These are phyloP conservation scores for Lycocerus yunnanus DNA, from an alignment of 2,888 invertebrate genomes.

Conservation along the genomic window DNA sequence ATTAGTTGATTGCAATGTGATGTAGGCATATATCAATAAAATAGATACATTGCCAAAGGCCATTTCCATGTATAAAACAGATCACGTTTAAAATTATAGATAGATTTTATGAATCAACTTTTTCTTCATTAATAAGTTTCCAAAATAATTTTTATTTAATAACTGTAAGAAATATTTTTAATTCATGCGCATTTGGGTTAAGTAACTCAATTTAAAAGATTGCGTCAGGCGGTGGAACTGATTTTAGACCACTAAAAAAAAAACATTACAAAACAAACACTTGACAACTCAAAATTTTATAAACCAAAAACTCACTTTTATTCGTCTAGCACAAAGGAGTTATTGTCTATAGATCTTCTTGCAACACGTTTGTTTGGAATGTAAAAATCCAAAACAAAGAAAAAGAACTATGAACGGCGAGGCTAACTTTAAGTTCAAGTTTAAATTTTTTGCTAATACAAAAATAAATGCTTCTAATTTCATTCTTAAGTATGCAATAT, in stretches of 20 bases:
- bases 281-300: conserved; percentile 10
- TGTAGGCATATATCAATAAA: background rate
- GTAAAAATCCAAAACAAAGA: background rate
- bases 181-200: conserved; percentile 24
- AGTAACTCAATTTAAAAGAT: conserved; percentile 16
- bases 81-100: background rate
- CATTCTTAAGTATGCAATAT: background rate
- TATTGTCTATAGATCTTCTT: background rate
- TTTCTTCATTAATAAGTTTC: background rate
- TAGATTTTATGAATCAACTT: background rate
- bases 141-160: background rate
- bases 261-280: conserved; percentile 30
- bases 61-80: background rate
- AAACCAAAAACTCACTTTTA: background rate
- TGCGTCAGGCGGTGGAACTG: conserved; percentile 24
- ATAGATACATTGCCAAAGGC: background rate
- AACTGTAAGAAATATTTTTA: background rate
- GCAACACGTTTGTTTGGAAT: background rate
- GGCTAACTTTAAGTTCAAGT: background rate
- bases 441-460: background rate
- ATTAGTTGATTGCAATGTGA: background rate
- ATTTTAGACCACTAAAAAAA: conserved; percentile 34
- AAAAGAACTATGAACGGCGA: background rate
- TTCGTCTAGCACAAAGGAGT: background rate
- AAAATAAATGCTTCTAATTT: background rate